Evolutionary conservation across 2,113 vertebrate species (phyloP).

Genomic region (Pachycephala philippinensis): DNA sequence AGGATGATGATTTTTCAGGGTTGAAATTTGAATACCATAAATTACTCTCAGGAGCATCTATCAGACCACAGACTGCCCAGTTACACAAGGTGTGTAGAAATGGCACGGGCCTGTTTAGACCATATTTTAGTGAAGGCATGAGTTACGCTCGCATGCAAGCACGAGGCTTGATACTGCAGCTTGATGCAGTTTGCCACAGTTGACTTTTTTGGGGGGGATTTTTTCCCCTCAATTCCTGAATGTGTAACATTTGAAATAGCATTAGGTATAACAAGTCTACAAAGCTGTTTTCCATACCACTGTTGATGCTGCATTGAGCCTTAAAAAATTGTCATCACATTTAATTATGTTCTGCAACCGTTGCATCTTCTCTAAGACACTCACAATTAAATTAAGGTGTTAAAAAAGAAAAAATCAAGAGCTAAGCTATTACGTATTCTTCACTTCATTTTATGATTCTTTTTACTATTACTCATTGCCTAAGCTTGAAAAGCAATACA

Average conservation of each 20-base stretch:
- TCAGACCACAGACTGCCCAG: background rate
- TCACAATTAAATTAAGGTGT: background rate
- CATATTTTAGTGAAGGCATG: background rate
- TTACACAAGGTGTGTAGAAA: background rate
- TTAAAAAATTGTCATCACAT: background rate
- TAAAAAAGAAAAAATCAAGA: background rate
- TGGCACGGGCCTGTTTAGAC: background rate
- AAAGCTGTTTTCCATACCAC: background rate
- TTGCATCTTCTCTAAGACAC: background rate
- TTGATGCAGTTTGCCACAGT: background rate
- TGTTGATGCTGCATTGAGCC: background rate
- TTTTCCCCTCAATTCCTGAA: background rate
- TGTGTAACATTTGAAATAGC: background rate
- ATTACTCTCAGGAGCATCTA: background rate
- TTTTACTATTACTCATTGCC: background rate
- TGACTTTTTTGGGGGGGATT: background rate
- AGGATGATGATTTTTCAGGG: background rate
- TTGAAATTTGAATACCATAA: background rate
- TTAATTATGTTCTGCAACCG: background rate
- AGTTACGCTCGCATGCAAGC: background rate
- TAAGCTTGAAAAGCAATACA: background rate
- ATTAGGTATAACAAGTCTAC: background rate
- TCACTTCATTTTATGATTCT: background rate
- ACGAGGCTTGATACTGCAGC: background rate
- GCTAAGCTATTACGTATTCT: background rate